phyloP scores from a whole-genome alignment of 1,140 invertebrate genomes.

The Zaprionus tsacasi region DNA sequence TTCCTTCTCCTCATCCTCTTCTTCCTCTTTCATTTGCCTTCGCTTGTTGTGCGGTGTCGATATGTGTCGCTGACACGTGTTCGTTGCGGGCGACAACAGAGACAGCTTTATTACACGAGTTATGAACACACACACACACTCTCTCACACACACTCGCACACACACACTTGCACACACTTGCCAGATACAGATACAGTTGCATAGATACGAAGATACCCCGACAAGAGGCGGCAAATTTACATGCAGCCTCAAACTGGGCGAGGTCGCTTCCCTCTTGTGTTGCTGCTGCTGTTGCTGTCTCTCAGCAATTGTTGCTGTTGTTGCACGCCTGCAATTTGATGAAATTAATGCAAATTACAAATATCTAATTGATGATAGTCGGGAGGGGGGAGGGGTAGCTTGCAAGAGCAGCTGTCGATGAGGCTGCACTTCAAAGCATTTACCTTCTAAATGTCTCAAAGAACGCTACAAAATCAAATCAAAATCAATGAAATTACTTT shows the following conservation, averaged over 20 bases:
- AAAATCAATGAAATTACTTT: too few species aligned
- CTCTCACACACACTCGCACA: constrained; percentile 9
- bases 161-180: constrained; percentile 20
- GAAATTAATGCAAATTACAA: constrained; percentile 55
- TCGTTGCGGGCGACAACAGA: constrained; percentile 66
- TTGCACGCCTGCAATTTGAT: constrained; percentile 17
- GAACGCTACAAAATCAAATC: background rate
- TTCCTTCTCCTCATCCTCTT: background rate
- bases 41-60: constrained; percentile 36
- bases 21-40: constrained; percentile 8
- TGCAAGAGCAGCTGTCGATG: background rate
- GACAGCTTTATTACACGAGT: constrained; percentile 65
- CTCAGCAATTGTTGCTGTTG: constrained; percentile 10
- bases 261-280: background rate
- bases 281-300: background rate
- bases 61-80: constrained; percentile 75
- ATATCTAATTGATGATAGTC: constrained; percentile 34
- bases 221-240: constrained; percentile 21
- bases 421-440: background rate
- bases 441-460: background rate
- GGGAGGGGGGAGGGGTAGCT: background rate
- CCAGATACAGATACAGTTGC: constrained; percentile 4
- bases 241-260: constrained; percentile 17
- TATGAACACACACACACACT: constrained; percentile 41
- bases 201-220: background rate